phyloP scores from a whole-genome alignment of 2,797 vertebrate genomes.

The Gallinago nigripennis region DNA sequence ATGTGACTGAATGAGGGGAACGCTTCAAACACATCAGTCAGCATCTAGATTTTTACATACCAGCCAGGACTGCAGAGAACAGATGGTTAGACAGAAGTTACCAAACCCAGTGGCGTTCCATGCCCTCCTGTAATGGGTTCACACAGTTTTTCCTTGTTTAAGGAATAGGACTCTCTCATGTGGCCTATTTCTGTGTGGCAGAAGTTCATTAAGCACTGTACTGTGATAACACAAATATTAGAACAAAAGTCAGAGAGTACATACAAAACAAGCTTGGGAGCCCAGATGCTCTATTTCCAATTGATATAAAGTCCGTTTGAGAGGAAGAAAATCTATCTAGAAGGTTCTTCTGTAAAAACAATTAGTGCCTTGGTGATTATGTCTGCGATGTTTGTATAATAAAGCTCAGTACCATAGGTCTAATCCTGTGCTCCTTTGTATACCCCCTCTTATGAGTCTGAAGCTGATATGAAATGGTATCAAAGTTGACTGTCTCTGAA shows the following conservation, averaged over 20 bases:
- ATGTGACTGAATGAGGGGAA: neutral
- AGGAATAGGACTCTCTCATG: neutral
- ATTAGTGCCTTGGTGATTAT: neutral
- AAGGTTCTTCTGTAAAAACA: neutral
- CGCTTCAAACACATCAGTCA: neutral
- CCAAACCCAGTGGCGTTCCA: neutral
- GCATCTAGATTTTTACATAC: neutral
- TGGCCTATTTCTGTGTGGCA: neutral
- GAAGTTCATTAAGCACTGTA: neutral
- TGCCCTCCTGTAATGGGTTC: neutral
- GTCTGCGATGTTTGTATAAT: neutral
- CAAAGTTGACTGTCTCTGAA: neutral
- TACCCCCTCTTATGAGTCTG: neutral
- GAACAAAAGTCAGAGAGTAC: neutral
- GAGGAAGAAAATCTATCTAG: neutral
- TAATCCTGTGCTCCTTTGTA: neutral
- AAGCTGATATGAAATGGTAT: neutral
- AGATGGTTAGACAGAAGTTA: neutral
- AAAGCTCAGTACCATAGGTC: neutral
- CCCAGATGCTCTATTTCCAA: neutral
- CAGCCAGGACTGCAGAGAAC: neutral
- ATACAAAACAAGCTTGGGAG: neutral
- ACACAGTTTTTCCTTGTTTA: neutral
- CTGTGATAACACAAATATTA: neutral
- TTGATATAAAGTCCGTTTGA: neutral